Conservation (phyloP, 2,797 vertebrate genomes). For the Xenopus petersii region DNA sequence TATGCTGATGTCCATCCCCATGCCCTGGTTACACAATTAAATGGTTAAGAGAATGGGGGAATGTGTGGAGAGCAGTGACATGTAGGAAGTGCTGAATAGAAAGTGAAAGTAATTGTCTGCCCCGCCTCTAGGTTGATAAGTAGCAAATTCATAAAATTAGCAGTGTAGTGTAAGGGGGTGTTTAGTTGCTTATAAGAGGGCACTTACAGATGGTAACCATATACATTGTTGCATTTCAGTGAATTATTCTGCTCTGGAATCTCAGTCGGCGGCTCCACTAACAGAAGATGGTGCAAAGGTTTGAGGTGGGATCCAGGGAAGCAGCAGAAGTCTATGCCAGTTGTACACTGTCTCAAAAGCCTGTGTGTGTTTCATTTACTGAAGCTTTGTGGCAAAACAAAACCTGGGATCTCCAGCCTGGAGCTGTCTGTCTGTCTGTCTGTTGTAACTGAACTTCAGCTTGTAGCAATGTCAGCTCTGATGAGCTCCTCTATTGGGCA, state of each 20-base stretch:
- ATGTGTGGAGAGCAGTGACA: no score
- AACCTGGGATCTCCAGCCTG: neutral
- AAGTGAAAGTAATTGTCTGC: no score
- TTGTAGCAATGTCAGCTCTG: neutral
- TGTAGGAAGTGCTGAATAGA: no score
- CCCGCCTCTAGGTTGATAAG: no score
- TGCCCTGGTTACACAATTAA: no score
- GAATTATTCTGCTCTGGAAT: constrained; percentile 79
- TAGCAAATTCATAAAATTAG: neutral
- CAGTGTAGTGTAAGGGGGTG: neutral
- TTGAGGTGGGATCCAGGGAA: constrained; percentile 48
- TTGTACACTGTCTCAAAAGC: constrained; percentile 30
- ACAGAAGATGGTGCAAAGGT: constrained; percentile 55
- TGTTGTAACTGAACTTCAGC: neutral
- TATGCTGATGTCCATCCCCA: no score
- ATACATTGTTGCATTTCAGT: constrained; percentile 61
- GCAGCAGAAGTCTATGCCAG: constrained; percentile 29
- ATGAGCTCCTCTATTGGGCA: no score
- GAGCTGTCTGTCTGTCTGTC: neutral
- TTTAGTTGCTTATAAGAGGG: no score
- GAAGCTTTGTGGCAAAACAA: constrained; percentile 15
- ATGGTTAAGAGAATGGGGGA: no score
- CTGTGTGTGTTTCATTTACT: constrained; percentile 47
- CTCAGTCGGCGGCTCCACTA: constrained; percentile 72
- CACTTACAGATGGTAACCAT: neutral